Evolutionary conservation across 2,113 vertebrate genomes (phyloP).

Genomic region (Anseranas semipalmata): DNA sequence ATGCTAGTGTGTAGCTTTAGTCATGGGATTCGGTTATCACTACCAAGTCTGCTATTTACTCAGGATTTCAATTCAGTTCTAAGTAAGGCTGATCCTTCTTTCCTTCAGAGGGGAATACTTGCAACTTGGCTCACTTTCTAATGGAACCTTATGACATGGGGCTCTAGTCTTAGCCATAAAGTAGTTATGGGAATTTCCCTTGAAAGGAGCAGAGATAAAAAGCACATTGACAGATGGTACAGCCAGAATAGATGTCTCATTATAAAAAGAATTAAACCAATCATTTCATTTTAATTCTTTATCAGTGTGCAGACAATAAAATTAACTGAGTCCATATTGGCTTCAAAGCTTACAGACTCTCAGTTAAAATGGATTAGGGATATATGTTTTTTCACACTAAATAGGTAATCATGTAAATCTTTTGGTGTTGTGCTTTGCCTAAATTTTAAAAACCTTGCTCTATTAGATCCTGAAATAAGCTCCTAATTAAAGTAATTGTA

Average conservation of each 20-base stretch:
- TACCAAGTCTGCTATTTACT: background rate
- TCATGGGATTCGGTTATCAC: background rate
- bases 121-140: background rate
- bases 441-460: background rate
- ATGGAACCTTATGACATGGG: background rate
- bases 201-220: background rate
- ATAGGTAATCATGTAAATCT: background rate
- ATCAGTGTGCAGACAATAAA: background rate
- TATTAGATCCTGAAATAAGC: background rate
- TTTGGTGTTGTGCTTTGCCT: background rate
- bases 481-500: background rate
- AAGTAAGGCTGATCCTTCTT: background rate
- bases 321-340: background rate
- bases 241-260: background rate
- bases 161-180: background rate
- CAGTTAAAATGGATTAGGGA: background rate
- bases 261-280: background rate
- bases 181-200: background rate
- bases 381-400: background rate
- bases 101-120: background rate
- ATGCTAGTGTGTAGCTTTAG: background rate
- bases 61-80: background rate
- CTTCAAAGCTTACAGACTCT: background rate
- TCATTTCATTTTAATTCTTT: background rate
- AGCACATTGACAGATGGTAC: background rate